phyloP scores from a whole-genome alignment of 2,888 invertebrate species.

The Acleris holmiana region DNA sequence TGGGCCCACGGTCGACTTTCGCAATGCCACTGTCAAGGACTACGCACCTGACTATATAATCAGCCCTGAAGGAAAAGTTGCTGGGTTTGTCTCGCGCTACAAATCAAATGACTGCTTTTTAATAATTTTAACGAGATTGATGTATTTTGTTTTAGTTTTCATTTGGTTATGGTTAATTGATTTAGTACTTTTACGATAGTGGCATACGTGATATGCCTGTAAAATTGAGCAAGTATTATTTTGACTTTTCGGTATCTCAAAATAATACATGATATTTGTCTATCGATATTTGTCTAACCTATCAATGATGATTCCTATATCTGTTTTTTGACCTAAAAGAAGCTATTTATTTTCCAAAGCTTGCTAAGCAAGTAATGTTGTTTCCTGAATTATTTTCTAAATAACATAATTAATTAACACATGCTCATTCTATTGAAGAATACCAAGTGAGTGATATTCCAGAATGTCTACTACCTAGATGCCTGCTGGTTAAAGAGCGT shows the following conservation, averaged over 20 bases:
- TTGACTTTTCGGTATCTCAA: no score
- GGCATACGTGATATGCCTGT: no score
- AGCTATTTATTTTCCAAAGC: no score
- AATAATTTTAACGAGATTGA: neutral
- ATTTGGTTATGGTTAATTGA: neutral
- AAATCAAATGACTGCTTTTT: constrained; percentile 23
- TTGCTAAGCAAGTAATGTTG: no score
- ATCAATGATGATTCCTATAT: no score
- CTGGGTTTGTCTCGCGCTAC: constrained; percentile 49
- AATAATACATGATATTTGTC: no score
- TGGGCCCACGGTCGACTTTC: constrained; percentile 41
- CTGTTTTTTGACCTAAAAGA: no score
- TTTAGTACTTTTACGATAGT: no score
- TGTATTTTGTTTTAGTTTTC: constrained; percentile 3
- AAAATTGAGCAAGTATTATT: no score
- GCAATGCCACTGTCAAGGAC: constrained; percentile 70
- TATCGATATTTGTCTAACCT: no score
- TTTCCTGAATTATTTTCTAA: neutral
- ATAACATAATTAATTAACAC: neutral
- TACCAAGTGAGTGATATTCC: constrained; percentile 14
- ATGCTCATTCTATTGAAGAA: neutral
- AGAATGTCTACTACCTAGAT: constrained; percentile 20
- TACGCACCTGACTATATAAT: constrained; percentile 52
- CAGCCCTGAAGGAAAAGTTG: constrained; percentile 64
- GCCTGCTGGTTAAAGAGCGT: constrained; percentile 34